Evolutionary conservation across 2,888 invertebrate genomes (phyloP).

Genomic region (Ditula angustiorana): DNA sequence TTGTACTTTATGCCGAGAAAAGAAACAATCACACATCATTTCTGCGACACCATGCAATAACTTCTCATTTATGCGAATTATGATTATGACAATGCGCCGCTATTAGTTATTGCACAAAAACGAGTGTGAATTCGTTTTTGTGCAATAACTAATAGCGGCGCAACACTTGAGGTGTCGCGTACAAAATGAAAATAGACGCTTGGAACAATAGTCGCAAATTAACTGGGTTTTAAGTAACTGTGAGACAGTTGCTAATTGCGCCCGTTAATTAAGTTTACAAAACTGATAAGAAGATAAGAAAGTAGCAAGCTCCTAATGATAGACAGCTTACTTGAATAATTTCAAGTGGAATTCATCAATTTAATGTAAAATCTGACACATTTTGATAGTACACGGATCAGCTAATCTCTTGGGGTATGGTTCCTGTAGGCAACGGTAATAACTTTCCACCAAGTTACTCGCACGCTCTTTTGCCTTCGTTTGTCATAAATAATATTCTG

Average conservation of each 20-base stretch:
- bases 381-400: too few species aligned
- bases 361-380: too few species aligned
- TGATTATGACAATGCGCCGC: constrained; percentile 30
- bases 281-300: constrained; percentile 29
- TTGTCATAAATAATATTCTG: too few species aligned
- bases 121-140: constrained; percentile 62
- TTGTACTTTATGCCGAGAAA: neutral
- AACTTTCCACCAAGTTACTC: too few species aligned
- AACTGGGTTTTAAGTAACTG: constrained; percentile 36
- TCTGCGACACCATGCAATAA: constrained; percentile 19
- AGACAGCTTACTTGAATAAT: too few species aligned
- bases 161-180: constrained; percentile 53
- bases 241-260: constrained; percentile 35
- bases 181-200: constrained; percentile 41
- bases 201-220: constrained; percentile 34
- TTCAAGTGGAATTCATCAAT: too few species aligned
- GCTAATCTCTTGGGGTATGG: too few species aligned
- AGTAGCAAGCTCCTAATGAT: neutral
- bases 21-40: neutral
- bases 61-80: constrained; percentile 30
- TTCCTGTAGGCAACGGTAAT: too few species aligned
- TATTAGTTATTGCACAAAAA: constrained; percentile 53
- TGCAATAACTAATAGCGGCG: constrained; percentile 42
- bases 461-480: too few species aligned
- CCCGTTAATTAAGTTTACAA: constrained; percentile 38